A percentile compares a stretch with the other conserved stretches of the same genome.
phyloP scores from a whole-genome alignment of 2,797 vertebrate genomes.

The Scomberomorus guttatus region DNA sequence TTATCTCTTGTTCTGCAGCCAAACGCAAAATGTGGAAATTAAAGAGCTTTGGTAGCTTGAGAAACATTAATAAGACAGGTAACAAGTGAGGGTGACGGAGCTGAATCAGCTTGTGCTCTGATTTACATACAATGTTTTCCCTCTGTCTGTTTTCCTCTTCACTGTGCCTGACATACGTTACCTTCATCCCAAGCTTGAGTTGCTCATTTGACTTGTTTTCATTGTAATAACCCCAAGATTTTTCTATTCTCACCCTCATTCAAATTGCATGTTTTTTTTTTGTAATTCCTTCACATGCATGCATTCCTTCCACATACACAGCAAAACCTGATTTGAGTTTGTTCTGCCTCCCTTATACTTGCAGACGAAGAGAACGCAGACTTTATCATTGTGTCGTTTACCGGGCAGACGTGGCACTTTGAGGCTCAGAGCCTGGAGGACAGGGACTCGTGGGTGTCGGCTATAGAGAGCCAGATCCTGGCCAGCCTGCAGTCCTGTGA shows the following conservation, averaged over 20 bases:
- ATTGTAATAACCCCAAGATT: conserved; percentile 8
- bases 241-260: conserved; percentile 28
- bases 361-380: conserved; percentile 95
- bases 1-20: conserved; percentile 88
- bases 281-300: neutral
- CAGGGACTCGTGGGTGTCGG: conserved; percentile 94
- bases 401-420: conserved; percentile 98
- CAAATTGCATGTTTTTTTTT: conserved; percentile 22
- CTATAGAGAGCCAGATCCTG: conserved; percentile 97
- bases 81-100: conserved; percentile 80
- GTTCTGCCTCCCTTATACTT: conserved; percentile 8
- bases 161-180: conserved; percentile 27
- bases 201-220: conserved; percentile 19
- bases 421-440: conserved; percentile 95
- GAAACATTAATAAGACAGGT: conserved; percentile 99
- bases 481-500: conserved; percentile 97
- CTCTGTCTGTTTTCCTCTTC: conserved; percentile 42
- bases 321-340: conserved; percentile 9
- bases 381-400: conserved; percentile 96
- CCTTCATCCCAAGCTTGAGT: conserved; percentile 16
- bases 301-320: neutral
- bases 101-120: conserved; percentile 40
- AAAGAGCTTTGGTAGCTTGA: conserved; percentile 99
- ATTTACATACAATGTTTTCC: conserved; percentile 11
- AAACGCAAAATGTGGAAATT: conserved; percentile 99